Evolutionary conservation across 2,888 invertebrate species (phyloP).

Genomic region (Eupithecia centaureata): DNA sequence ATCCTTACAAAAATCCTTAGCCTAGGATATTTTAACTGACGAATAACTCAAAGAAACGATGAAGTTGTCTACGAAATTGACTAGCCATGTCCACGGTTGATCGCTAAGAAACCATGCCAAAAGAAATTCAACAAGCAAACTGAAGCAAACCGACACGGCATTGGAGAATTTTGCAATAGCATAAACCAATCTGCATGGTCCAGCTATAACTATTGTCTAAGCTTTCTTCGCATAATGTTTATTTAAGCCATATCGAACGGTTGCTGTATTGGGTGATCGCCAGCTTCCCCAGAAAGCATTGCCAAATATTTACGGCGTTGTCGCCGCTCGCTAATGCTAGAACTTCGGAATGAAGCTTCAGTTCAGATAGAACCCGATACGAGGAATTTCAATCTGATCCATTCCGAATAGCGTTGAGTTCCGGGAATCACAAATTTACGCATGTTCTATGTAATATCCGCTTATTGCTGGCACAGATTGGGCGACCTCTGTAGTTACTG

Average conservation of each 20-base stretch:
- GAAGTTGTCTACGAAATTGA: conserved; percentile 50
- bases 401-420: conserved; percentile 42
- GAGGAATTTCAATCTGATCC: conserved; percentile 46
- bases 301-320: conserved; percentile 71
- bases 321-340: conserved; percentile 60
- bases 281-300: conserved; percentile 70
- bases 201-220: conserved; percentile 35
- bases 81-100: conserved; percentile 43
- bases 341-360: conserved; percentile 54
- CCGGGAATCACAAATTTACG: conserved; percentile 42
- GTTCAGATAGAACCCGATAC: conserved; percentile 54
- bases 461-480: conserved; percentile 33
- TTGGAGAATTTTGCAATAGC: conserved; percentile 38
- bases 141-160: conserved; percentile 40
- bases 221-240: conserved; percentile 42
- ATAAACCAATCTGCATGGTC: conserved; percentile 35
- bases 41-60: conserved; percentile 44
- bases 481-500: conserved; percentile 31
- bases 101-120: conserved; percentile 59
- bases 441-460: conserved; percentile 40
- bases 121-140: conserved; percentile 56
- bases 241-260: conserved; percentile 58
- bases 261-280: conserved; percentile 64
- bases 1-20: background rate
- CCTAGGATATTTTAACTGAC: background rate